phyloP scores from a whole-genome alignment of 2,888 invertebrate species.

The Pandemis heparana region DNA sequence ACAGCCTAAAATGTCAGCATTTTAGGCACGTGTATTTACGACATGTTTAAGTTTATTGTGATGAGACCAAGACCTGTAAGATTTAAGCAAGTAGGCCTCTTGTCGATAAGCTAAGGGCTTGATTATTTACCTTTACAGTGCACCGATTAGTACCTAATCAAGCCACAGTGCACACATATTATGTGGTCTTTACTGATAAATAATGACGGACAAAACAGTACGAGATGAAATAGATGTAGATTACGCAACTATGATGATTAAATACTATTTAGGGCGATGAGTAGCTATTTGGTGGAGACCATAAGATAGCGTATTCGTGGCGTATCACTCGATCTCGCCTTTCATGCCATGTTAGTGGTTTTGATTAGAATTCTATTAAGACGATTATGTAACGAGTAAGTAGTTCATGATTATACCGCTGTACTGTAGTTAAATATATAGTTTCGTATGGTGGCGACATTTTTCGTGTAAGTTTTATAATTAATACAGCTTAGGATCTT shows the following conservation, averaged over 20 bases:
- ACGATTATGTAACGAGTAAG: neutral
- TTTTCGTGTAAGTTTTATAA: no score
- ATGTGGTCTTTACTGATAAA: neutral
- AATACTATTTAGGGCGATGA: neutral
- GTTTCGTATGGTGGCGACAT: no score
- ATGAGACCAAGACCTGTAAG: no score
- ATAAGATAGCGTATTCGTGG: slow-evolving; percentile 5
- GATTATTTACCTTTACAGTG: neutral
- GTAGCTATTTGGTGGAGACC: neutral
- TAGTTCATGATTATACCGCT: neutral
- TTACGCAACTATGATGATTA: neutral
- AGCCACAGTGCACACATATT: neutral
- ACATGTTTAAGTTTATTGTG: no score
- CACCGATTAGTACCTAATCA: neutral
- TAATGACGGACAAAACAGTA: neutral
- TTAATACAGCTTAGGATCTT: no score
- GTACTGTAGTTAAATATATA: no score
- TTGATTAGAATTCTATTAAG: neutral
- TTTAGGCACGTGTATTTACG: no score
- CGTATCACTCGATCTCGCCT: slow-evolving; percentile 12
- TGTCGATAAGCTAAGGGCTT: no score
- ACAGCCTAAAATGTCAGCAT: no score
- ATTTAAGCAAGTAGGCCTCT: no score
- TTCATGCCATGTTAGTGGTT: slow-evolving; percentile 1
- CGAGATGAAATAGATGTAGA: neutral